These are phyloP conservation scores for Macrobrachium rosenbergii DNA, from an alignment of 1,140 invertebrate species.

Conservation along the genomic window DNA sequence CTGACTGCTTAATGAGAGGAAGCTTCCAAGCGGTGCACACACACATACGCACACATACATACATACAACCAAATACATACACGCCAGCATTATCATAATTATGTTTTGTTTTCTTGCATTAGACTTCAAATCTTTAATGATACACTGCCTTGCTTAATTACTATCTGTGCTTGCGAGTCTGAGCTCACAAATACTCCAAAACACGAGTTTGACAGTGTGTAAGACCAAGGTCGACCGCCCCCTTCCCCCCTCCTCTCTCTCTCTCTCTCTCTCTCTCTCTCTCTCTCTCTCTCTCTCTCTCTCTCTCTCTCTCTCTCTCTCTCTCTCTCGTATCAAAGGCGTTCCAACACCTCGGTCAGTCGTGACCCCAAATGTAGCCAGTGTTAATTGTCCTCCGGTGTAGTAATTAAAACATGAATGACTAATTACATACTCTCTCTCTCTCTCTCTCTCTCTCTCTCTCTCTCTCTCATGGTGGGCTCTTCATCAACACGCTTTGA, in stretches of 20 bases:
- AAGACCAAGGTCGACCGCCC: neutral
- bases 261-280: constrained; percentile 6
- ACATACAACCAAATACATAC: constrained; percentile 9
- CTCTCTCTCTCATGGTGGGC: too few species aligned
- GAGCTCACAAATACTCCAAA: neutral
- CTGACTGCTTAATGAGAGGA: too few species aligned
- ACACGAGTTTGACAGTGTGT: too few species aligned
- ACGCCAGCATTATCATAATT: neutral
- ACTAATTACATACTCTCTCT: too few species aligned
- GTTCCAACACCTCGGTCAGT: too few species aligned
- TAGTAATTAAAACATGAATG: neutral
- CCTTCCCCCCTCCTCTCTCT: neutral
- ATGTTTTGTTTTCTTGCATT: neutral
- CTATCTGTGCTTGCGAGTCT: neutral
- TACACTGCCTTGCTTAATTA: neutral
- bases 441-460: too few species aligned
- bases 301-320: neutral
- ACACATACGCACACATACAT: constrained; percentile 12
- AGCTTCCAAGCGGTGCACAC: neutral
- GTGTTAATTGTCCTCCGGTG: too few species aligned
- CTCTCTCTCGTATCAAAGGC: neutral
- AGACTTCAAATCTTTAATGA: neutral
- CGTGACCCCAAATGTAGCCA: too few species aligned
- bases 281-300: constrained; percentile 3
- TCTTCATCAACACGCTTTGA: too few species aligned